phyloP scores from a whole-genome alignment of 2,888 invertebrate species.

The Allacma fusca region DNA sequence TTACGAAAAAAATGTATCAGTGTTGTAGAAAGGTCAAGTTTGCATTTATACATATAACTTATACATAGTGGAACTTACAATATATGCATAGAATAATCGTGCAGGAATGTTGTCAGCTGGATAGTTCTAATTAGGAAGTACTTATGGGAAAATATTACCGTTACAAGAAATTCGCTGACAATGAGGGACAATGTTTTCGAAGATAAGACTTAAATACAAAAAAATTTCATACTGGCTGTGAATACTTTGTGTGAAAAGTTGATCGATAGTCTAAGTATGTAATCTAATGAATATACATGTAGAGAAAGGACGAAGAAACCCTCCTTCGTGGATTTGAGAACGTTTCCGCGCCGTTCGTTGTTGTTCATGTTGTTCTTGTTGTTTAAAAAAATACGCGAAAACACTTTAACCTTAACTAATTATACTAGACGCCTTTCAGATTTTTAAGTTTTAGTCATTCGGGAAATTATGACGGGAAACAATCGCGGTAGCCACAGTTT shows the following conservation, averaged over 20 bases:
- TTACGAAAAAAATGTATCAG: too few relatives aligned
- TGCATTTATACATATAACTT: too few relatives aligned
- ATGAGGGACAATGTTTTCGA: not conserved
- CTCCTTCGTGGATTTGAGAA: not conserved
- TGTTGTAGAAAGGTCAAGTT: too few relatives aligned
- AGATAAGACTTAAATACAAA: not conserved
- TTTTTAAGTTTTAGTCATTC: not conserved
- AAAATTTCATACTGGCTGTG: slow-evolving; percentile 9
- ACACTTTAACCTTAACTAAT: not conserved
- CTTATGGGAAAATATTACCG: too few relatives aligned
- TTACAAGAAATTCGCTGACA: too few relatives aligned
- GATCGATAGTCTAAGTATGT: not conserved
- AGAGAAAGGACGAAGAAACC: not conserved
- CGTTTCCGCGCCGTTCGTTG: not conserved
- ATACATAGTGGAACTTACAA: too few relatives aligned
- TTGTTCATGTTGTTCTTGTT: not conserved
- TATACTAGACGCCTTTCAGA: not conserved
- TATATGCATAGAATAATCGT: too few relatives aligned
- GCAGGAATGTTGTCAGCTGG: too few relatives aligned
- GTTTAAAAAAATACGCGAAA: not conserved
- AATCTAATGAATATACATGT: not conserved
- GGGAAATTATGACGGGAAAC: not conserved
- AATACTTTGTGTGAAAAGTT: not conserved
- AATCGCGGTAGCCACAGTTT: too few relatives aligned
- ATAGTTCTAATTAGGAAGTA: too few relatives aligned